Conservation (phyloP, 2,113 vertebrate species). For the Tetrax tetrax region DNA sequence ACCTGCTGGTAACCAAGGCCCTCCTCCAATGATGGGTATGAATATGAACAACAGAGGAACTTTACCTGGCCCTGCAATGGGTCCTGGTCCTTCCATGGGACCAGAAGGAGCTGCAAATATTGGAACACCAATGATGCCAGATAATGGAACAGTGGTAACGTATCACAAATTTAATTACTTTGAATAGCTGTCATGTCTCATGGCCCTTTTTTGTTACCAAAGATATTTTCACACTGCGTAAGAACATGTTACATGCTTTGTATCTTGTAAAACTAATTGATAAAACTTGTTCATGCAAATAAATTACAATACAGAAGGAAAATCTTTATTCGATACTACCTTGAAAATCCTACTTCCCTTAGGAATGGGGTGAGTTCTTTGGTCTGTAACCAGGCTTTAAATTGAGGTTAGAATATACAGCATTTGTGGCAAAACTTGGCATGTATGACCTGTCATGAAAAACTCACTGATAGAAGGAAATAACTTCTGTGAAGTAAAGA, state of each 20-base stretch:
- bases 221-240: conserved; percentile 79
- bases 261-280: not conserved
- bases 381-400: not conserved
- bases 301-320: not conserved
- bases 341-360: not conserved
- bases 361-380: not conserved
- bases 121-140: conserved; percentile 90
- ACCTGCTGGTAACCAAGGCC: conserved; percentile 91
- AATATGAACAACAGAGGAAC: conserved; percentile 92
- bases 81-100: conserved; percentile 88
- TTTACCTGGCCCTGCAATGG: conserved; percentile 85
- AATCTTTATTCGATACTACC: not conserved
- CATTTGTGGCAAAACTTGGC: not conserved
- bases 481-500: not conserved
- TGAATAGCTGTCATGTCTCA: conserved; percentile 64
- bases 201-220: conserved; percentile 61
- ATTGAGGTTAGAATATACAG: not conserved
- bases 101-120: conserved; percentile 91
- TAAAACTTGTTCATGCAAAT: not conserved
- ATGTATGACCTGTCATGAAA: not conserved
- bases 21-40: conserved; percentile 97
- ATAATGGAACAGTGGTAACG: conserved; percentile 98
- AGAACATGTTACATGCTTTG: not conserved
- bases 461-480: not conserved
- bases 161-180: conserved; percentile 81